Conservation (phyloP, 2,113 vertebrate genomes). For the Solea solea region DNA sequence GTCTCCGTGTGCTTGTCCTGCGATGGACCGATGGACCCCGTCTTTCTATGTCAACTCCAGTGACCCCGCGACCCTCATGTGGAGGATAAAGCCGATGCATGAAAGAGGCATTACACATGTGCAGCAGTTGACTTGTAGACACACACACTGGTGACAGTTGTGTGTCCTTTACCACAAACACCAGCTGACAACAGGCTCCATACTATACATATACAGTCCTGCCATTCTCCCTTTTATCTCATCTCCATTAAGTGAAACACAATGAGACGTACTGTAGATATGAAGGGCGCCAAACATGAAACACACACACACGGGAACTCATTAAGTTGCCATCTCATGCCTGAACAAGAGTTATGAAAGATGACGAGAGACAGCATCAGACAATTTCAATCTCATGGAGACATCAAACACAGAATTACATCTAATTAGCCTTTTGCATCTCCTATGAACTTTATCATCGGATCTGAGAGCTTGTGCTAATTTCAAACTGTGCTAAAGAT, state of each 20-base stretch:
- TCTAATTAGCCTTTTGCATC: slow-evolving; percentile 56
- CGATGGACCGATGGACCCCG: too few relatives aligned
- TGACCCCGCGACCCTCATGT: too few relatives aligned
- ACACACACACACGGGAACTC: not conserved
- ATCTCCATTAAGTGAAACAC: not conserved
- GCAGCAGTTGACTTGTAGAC: slow-evolving; percentile 44
- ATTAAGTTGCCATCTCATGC: slow-evolving; percentile 32
- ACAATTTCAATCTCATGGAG: slow-evolving; percentile 41
- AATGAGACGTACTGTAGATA: slow-evolving; percentile 23
- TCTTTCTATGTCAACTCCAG: too few relatives aligned
- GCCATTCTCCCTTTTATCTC: not conserved
- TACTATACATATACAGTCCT: not conserved
- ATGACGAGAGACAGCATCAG: slow-evolving; percentile 40
- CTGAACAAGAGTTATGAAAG: slow-evolving; percentile 37
- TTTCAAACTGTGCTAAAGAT: slow-evolving; percentile 58
- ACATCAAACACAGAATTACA: slow-evolving; percentile 58
- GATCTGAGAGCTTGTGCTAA: slow-evolving; percentile 37
- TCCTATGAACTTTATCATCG: slow-evolving; percentile 45
- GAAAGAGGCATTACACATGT: too few relatives aligned
- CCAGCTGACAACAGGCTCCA: slow-evolving; percentile 35
- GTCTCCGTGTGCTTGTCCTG: too few relatives aligned
- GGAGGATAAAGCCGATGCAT: too few relatives aligned
- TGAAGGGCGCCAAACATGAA: slow-evolving; percentile 6
- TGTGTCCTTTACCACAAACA: slow-evolving; percentile 28
- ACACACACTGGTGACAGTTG: slow-evolving; percentile 22